Base-by-base conservation (phyloP, 2,888 invertebrate genomes). In the Drosophila meridiana region DNA sequence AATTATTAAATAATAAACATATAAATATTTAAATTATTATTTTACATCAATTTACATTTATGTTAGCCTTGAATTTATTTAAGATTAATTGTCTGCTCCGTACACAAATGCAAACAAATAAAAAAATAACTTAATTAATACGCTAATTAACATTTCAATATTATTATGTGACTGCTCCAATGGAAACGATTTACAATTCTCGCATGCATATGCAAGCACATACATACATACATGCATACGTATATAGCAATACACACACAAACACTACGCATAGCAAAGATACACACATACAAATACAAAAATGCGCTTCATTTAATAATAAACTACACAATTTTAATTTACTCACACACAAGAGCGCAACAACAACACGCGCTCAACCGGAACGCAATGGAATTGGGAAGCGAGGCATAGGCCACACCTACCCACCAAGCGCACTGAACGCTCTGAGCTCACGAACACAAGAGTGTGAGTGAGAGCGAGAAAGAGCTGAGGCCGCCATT, bases 311-410 rank as follows among this genome's bases (percentile, higher is more conserved):
- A 92, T 91, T 91, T 91, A 92, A 92, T 91, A 91, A 91, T 91
- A 92, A 92, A 91, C 91, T 91, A 90, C 89, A 90, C 85, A 90
- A 91, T 90, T 92, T 91, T 91, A 91, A 91, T 91, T 92, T 92
- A 91, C 92, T 91, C 83, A 75, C 65, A 53, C 74, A 64, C 68
- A 76, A 67, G 61, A 48, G 48, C 59, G 56, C 73, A 73, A 65
- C 70, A 66, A 57, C 64, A 76, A 64, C 66, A 11, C 47, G n/a
- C 14, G 48, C n/a, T 4, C 36, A 7, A 45, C 11, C 28, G 89
- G 56, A 89, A 83, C 82, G 70, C 34, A 64, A 61, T 68, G 83
- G 69, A 26, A 83, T 5, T 28, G 73, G 53, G 68, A 78, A 71
- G 57, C 45, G 43, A 4, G 67, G 55, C 65, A 61, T 50, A 76